These are phyloP conservation scores for Salvelinus fontinalis DNA, from an alignment of 2,113 vertebrate species.

Conservation along the genomic window DNA sequence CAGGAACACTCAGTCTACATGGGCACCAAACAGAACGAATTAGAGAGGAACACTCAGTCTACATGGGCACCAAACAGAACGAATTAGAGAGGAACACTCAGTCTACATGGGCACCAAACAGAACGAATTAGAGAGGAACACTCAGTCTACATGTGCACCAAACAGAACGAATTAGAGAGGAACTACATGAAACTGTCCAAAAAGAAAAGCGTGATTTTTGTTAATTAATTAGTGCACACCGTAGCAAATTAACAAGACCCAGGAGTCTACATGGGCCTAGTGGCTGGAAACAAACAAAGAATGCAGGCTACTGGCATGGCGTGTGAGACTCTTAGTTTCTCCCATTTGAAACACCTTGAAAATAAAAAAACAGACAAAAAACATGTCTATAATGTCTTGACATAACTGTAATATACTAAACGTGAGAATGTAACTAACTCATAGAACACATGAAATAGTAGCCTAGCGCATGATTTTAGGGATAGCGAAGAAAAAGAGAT, in stretches of 20 bases:
- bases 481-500: neutral
- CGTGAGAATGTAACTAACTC: neutral
- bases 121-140: neutral
- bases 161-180: neutral
- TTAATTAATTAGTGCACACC: too few relatives aligned
- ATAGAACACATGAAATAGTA: neutral
- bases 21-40: neutral
- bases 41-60: neutral
- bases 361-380: too few relatives aligned
- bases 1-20: neutral
- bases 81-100: neutral
- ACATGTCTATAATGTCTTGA: too few relatives aligned
- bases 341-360: too few relatives aligned
- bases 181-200: neutral
- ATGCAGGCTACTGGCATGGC: too few relatives aligned
- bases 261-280: too few relatives aligned
- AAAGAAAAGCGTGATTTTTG: too few relatives aligned
- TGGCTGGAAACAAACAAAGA: too few relatives aligned
- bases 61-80: neutral
- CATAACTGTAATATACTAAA: too few relatives aligned
- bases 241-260: too few relatives aligned
- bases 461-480: neutral
- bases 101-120: neutral
- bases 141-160: neutral
- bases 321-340: too few relatives aligned